These are phyloP conservation scores for Heliocidaris tuberculata DNA, from an alignment of 35 echinoderm and acorn worm genomes.

Conservation along the genomic window DNA sequence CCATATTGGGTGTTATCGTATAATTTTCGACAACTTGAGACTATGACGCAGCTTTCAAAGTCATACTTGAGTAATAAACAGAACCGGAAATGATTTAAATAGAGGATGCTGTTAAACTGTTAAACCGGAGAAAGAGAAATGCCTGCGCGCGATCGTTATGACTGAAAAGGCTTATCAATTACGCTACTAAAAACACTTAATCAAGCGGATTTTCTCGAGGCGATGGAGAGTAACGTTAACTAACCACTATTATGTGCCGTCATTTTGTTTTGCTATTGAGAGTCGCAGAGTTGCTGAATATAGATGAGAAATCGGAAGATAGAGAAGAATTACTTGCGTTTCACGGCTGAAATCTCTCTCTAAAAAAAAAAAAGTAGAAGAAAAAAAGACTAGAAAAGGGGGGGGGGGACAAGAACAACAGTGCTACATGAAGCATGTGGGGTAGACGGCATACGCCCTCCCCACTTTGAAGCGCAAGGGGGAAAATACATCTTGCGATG, in stretches of 20 bases:
- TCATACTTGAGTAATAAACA: background rate
- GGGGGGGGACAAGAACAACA: too few relatives aligned
- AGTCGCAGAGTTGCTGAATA: background rate
- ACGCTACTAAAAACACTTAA: conserved; percentile 1
- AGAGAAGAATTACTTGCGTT: background rate
- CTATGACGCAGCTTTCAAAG: background rate
- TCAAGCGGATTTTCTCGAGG: background rate
- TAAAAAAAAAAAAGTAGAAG: too few relatives aligned
- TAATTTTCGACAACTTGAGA: background rate
- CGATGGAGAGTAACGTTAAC: background rate
- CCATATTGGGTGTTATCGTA: background rate
- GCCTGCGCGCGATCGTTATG: background rate
- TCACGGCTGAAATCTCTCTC: too few relatives aligned
- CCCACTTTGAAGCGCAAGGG: too few relatives aligned
- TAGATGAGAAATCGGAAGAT: background rate
- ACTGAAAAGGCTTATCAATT: background rate
- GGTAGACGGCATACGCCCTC: too few relatives aligned
- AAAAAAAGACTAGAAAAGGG: background rate
- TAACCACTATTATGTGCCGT: too few relatives aligned
- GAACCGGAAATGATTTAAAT: background rate
- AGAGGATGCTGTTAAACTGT: background rate
- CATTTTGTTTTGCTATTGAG: too few relatives aligned
- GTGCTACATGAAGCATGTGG: too few relatives aligned
- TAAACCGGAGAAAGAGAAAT: background rate
- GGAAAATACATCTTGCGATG: too few relatives aligned